These are phyloP conservation scores for Antheraea yamamai DNA, from an alignment of 2,888 invertebrate genomes.

Conservation along the genomic window DNA sequence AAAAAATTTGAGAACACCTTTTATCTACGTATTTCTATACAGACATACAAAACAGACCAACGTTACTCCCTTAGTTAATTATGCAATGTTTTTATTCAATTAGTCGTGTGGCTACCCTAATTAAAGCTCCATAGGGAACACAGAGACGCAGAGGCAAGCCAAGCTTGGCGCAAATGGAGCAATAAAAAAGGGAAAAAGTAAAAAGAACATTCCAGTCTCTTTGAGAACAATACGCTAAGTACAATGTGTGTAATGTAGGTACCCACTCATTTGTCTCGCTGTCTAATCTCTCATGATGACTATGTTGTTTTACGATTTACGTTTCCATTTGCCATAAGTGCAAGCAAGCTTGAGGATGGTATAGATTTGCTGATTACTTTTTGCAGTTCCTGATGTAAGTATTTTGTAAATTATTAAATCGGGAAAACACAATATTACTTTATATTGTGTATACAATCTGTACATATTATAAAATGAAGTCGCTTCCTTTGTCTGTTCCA, in stretches of 20 bases:
- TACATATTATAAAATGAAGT: no score
- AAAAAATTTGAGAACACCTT: neutral
- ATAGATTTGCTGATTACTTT: slow-evolving; percentile 5
- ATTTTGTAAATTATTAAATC: neutral
- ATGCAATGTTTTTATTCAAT: slow-evolving; percentile 79
- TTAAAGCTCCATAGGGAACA: slow-evolving; percentile 59
- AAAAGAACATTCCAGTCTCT: slow-evolving; percentile 54
- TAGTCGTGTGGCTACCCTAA: slow-evolving; percentile 70
- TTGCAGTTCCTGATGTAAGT: neutral
- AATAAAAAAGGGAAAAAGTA: slow-evolving; percentile 56
- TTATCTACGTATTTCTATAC: slow-evolving; percentile 15
- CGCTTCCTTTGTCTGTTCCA: no score
- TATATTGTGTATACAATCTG: neutral
- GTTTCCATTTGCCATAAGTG: slow-evolving; percentile 56
- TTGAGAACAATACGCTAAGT: slow-evolving; percentile 59
- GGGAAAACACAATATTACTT: neutral
- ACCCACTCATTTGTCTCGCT: slow-evolving; percentile 63
- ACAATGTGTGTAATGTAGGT: slow-evolving; percentile 55
- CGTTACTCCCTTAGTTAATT: slow-evolving; percentile 51
- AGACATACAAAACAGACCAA: slow-evolving; percentile 25
- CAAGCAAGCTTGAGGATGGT: neutral
- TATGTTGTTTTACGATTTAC: slow-evolving; percentile 65
- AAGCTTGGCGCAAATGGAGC: slow-evolving; percentile 63
- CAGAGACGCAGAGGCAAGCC: slow-evolving; percentile 52
- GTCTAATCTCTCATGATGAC: slow-evolving; percentile 75